These are phyloP conservation scores for Anoplolepis gracilipes DNA, from an alignment of 1,140 invertebrate species.

Conservation along the genomic window DNA sequence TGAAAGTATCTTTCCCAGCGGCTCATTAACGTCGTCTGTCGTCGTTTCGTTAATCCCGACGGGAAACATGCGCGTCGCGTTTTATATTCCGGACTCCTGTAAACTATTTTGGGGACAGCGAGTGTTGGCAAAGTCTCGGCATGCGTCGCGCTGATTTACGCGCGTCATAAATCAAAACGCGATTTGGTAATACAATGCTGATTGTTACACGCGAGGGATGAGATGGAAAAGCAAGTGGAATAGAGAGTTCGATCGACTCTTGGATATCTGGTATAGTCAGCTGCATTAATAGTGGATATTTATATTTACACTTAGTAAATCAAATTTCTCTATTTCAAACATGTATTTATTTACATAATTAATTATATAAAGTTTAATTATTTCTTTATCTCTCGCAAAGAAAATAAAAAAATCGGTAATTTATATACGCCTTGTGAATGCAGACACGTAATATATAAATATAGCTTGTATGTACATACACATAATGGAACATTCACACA, in stretches of 20 bases:
- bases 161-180: conserved; percentile 77
- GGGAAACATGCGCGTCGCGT: conserved; percentile 61
- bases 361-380: too few relatives aligned
- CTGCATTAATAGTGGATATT: background rate
- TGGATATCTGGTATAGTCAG: background rate
- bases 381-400: too few relatives aligned
- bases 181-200: conserved; percentile 76
- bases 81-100: conserved; percentile 67
- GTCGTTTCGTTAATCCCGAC: conserved; percentile 69
- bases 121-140: conserved; percentile 76
- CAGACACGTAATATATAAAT: too few relatives aligned
- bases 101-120: conserved; percentile 79
- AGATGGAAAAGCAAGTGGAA: conserved; percentile 41
- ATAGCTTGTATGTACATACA: background rate
- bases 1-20: conserved; percentile 58
- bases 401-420: too few relatives aligned
- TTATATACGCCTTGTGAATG: too few relatives aligned
- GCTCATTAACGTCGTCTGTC: conserved; percentile 65
- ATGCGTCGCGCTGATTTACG: conserved; percentile 77
- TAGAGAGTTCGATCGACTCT: conserved; percentile 17
- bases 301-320: background rate
- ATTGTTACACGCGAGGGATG: conserved; percentile 68
- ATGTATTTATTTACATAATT: too few relatives aligned
- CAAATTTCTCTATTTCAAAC: background rate
- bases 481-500: too few relatives aligned